A percentile compares a stretch with the other conserved stretches of the same genome.
Evolutionary conservation across 2,888 invertebrate species (phyloP).

Genomic region (Ophion costatus): DNA sequence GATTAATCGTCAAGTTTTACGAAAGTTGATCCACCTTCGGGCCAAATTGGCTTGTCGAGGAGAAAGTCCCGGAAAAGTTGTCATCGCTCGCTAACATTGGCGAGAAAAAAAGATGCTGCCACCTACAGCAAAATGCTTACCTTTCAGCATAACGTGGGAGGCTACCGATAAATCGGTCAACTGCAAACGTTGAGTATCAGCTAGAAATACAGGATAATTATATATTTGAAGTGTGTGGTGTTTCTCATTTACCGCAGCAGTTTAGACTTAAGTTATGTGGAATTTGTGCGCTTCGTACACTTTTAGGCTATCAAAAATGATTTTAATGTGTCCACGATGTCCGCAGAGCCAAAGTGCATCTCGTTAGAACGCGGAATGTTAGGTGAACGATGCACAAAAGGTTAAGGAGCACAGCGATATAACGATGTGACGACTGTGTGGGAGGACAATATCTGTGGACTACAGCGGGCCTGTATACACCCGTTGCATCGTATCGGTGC

Average conservation of each 20-base stretch:
- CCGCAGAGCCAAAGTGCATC: constrained; percentile 48
- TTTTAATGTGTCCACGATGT: constrained; percentile 55
- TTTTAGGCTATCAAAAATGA: constrained; percentile 61
- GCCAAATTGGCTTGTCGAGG: too few species aligned
- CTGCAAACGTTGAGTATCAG: neutral
- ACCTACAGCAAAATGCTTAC: neutral
- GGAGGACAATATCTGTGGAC: constrained; percentile 81
- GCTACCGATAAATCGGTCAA: neutral
- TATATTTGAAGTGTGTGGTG: constrained; percentile 31
- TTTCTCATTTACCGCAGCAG: constrained; percentile 27
- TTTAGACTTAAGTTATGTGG: constrained; percentile 53
- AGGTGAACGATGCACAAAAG: constrained; percentile 72
- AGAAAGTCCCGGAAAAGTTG: too few species aligned
- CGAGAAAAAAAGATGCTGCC: neutral
- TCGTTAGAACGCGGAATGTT: constrained; percentile 58
- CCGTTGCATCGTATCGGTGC: constrained; percentile 34
- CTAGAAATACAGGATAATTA: constrained; percentile 27
- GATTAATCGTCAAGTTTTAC: neutral
- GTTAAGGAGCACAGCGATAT: constrained; percentile 78
- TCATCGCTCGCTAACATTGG: too few species aligned
- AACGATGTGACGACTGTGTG: constrained; percentile 80
- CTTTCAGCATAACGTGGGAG: neutral
- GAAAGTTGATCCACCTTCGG: neutral
- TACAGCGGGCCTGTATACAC: constrained; percentile 56
- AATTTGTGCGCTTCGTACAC: constrained; percentile 31